Conservation (phyloP, 2,797 vertebrate species). For the Ataeniobius toweri region DNA sequence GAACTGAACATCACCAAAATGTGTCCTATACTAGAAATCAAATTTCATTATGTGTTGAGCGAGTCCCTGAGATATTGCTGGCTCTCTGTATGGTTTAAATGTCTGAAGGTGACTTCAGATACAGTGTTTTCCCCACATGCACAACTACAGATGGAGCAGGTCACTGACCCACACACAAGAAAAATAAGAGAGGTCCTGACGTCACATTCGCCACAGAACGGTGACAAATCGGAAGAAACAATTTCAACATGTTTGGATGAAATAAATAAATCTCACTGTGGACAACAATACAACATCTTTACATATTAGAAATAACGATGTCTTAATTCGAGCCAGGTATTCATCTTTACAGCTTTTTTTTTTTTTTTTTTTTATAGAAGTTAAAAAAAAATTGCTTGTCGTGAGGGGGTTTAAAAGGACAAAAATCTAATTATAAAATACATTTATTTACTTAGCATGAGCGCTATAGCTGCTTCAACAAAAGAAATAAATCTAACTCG, state of each 20-base stretch:
- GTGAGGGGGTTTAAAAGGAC: constrained; percentile 39
- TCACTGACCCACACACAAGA: constrained; percentile 11
- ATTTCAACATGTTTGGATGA: constrained; percentile 35
- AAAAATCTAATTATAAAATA: constrained; percentile 34
- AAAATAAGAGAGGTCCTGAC: constrained; percentile 66
- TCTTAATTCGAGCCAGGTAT: constrained; percentile 18
- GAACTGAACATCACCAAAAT: constrained; percentile 22
- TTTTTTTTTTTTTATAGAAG: constrained; percentile 3
- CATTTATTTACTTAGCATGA: constrained; percentile 29
- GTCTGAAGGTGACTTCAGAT: constrained; percentile 37
- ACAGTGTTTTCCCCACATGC: constrained; percentile 42
- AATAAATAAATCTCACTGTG: constrained; percentile 63
- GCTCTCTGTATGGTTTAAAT: constrained; percentile 36
- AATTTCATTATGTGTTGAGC: constrained; percentile 35
- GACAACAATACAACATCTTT: constrained; percentile 33
- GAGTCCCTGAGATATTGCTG: constrained; percentile 75
- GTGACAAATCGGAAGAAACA: constrained; percentile 29
- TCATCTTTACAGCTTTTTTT: not conserved
- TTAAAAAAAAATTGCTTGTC: constrained; percentile 30
- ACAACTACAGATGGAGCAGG: constrained; percentile 6
- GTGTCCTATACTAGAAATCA: constrained; percentile 28
- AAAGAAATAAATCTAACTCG: constrained; percentile 13
- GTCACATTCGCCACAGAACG: constrained; percentile 54
- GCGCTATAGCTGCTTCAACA: constrained; percentile 21
- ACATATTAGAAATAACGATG: constrained; percentile 52